Base-by-base conservation (phyloP, 2,888 invertebrate species). In the Catocala sponsa region DNA sequence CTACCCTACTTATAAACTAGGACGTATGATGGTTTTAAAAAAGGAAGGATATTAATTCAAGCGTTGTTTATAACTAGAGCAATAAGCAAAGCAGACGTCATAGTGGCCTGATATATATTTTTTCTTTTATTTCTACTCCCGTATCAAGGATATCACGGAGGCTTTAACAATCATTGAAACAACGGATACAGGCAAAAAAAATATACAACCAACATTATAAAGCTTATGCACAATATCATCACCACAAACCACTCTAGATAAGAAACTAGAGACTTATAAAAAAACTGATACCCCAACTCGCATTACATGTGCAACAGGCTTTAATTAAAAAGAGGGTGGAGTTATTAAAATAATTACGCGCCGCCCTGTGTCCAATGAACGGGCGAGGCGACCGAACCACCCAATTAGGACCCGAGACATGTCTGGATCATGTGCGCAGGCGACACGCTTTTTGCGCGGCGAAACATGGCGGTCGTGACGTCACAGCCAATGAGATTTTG, bases 301-400 rank as follows among this genome's bases (percentile, higher is more conserved):
- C 48, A 58, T 62, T 63, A 70, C 59, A 51, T 68, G 69, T 63
- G 55, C 68, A 69, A 68, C 74, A 73, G 80, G 69, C 82, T 88
- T 90, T 92, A 92, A 92, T 91, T 91, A 89, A 88, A 88, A 90
- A 85, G 80, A 80, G 86, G 93, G 93, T 91, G 93, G 90, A 84
- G 90, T 90, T 91, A 90, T 91, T 91, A 90, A 89, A 85, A 89
- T 93, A 93, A 93, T 93, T 91, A 91, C 86, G 91, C 84, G 69
- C 88, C 89, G 88, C 90, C 88, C 86, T 82, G 73, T 87, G 82
- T 74, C 92, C 94, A 92, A 92, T 91, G 84, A 84, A 83, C 82
- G 78, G 76, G 75, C 88, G 77, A 76, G 82, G 77, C 75, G 79
- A 74, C 72, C 76, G 83, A 80, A 81, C 81, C 82, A 84, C 83